Conservation (phyloP, 2,797 vertebrate species). For the Petrocephalus sullivani region DNA sequence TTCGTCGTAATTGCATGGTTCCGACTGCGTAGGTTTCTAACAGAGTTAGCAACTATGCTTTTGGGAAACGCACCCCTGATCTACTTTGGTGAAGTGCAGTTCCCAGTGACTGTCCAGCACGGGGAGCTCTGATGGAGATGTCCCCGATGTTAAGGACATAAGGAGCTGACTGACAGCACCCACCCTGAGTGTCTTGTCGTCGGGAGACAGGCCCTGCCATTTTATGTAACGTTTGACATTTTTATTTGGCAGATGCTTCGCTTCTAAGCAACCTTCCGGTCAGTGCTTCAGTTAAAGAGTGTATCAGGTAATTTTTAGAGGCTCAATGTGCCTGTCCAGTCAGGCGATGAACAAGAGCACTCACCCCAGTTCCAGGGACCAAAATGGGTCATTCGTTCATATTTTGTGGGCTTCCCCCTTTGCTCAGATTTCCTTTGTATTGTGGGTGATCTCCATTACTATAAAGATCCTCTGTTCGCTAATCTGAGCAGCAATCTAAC, state of each 20-base stretch:
- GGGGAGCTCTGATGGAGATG: slow-evolving; percentile 1
- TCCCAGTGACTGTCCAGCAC: background rate
- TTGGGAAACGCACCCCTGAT: background rate
- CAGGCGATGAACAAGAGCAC: background rate
- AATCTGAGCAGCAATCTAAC: background rate
- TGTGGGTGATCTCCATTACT: background rate
- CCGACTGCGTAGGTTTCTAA: too few relatives aligned
- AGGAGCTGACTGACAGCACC: background rate
- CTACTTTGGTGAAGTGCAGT: background rate
- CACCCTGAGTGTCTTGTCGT: background rate
- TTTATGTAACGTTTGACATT: background rate
- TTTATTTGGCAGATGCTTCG: background rate
- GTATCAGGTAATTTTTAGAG: background rate
- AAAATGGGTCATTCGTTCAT: background rate
- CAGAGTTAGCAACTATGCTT: background rate
- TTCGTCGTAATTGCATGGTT: too few relatives aligned
- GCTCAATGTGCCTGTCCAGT: background rate
- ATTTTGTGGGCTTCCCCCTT: background rate
- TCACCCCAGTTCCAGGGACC: background rate
- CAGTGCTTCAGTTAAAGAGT: background rate
- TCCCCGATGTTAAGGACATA: background rate
- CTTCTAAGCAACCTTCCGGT: background rate
- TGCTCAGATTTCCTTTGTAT: background rate
- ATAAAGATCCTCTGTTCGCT: background rate
- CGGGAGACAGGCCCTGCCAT: background rate